Evolutionary conservation across 2,797 vertebrate species (phyloP).

Genomic region (Gallirallus australis): DNA sequence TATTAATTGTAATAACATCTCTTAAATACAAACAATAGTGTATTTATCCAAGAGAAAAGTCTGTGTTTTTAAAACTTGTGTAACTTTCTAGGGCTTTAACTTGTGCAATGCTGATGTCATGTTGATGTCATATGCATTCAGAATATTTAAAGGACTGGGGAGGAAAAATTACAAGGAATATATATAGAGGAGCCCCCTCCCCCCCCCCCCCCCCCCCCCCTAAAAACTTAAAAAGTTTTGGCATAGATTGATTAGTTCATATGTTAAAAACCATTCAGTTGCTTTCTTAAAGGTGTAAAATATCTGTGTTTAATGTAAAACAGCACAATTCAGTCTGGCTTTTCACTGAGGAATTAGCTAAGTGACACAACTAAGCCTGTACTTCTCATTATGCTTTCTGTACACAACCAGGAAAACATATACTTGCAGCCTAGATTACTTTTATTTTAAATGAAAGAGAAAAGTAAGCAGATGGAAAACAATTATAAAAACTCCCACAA

Average conservation of each 20-base stretch:
- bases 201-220: accelerated
- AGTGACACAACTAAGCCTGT: background rate
- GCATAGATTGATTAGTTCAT: background rate
- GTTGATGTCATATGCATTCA: background rate
- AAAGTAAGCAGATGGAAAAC: background rate
- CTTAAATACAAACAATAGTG: constrained; percentile 55
- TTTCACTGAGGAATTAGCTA: background rate
- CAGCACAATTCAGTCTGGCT: background rate
- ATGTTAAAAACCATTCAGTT: background rate
- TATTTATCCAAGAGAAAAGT: constrained; percentile 60
- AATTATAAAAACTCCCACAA: background rate
- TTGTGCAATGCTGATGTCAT: constrained; percentile 28
- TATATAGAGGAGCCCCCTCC: background rate
- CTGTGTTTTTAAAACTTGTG: constrained; percentile 38
- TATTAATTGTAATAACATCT: constrained; percentile 38
- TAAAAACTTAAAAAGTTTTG: background rate
- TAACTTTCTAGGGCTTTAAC: constrained; percentile 46
- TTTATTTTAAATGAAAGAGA: background rate
- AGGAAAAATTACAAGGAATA: constrained; percentile 2
- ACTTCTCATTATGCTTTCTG: background rate
- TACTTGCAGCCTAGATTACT: background rate
- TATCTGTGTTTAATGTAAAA: background rate
- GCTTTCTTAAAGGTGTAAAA: background rate
- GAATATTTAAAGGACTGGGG: background rate
- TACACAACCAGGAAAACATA: background rate